Percentiles rank a stretch among this genome's conserved stretches.
These are phyloP conservation scores for Neuroterus valhalla DNA, from an alignment of 1,140 invertebrate genomes.

Conservation along the genomic window DNA sequence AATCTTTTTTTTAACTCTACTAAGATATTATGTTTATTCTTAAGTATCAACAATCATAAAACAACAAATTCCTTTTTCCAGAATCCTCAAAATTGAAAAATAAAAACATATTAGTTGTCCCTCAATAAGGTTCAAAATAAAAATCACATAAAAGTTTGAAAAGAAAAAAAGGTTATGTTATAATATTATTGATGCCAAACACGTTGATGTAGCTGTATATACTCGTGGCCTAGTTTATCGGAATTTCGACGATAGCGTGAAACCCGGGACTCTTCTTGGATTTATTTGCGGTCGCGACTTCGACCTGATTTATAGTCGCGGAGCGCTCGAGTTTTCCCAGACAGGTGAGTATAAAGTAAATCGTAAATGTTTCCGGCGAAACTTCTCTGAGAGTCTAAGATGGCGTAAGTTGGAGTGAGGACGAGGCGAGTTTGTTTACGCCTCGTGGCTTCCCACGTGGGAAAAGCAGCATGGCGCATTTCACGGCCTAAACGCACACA, in stretches of 20 bases:
- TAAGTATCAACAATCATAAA: no score
- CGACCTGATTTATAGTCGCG: conserved; percentile 62
- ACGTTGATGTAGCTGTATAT: neutral
- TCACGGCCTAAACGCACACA: no score
- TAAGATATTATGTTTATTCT: no score
- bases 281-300: conserved; percentile 51
- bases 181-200: neutral
- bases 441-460: conserved; percentile 69
- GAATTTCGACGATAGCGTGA: conserved; percentile 27
- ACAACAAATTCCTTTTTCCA: no score
- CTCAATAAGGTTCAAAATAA: no score
- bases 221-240: conserved; percentile 11
- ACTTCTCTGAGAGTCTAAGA: conserved; percentile 61
- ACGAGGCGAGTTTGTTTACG: conserved; percentile 66
- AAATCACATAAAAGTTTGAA: neutral
- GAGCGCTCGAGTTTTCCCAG: conserved; percentile 56
- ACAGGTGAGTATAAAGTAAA: conserved; percentile 57
- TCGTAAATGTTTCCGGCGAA: conserved; percentile 63
- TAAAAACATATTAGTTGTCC: no score
- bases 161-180: neutral
- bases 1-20: no score
- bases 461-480: conserved; percentile 62
- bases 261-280: conserved; percentile 26
- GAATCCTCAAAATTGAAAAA: no score
- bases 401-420: neutral